These are phyloP conservation scores for Sebastes kiyomatsui DNA, from an alignment of 2,797 vertebrate species.

Conservation along the genomic window DNA sequence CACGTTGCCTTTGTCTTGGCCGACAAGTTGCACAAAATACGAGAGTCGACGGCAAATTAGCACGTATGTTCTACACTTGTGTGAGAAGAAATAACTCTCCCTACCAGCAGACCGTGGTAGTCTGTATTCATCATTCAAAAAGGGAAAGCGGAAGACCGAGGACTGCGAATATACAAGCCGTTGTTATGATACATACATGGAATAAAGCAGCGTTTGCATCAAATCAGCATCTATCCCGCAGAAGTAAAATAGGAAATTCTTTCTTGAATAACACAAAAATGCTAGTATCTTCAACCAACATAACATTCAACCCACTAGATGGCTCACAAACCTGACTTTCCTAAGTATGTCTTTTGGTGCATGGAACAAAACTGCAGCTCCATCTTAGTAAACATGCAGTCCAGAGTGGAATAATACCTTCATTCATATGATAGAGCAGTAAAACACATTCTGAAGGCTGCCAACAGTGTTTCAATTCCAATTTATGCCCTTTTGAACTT, in stretches of 20 bases:
- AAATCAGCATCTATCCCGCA: no score
- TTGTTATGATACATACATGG: no score
- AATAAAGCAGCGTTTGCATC: no score
- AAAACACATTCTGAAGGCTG: constrained; percentile 14
- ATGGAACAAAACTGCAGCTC: neutral
- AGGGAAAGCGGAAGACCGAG: no score
- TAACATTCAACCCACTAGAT: neutral
- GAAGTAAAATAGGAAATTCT: neutral
- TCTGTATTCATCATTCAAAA: no score
- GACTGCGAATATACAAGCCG: no score
- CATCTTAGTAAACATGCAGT: neutral
- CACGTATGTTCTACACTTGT: no score
- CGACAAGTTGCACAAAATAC: no score
- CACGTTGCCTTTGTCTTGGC: no score
- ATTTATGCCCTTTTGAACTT: constrained; percentile 44
- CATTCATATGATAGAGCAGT: constrained; percentile 17
- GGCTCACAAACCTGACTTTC: neutral
- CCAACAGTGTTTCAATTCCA: constrained; percentile 28
- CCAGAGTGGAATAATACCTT: neutral
- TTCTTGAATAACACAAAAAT: neutral
- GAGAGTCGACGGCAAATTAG: no score
- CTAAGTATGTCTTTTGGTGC: neutral
- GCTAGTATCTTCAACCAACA: neutral
- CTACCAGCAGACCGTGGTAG: no score
- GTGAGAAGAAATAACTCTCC: no score